Evolutionary conservation across 2,113 vertebrate genomes (phyloP), one percentile per base, ranked within the genome.

Genomic region (Phyllostomus hastatus): DNA sequence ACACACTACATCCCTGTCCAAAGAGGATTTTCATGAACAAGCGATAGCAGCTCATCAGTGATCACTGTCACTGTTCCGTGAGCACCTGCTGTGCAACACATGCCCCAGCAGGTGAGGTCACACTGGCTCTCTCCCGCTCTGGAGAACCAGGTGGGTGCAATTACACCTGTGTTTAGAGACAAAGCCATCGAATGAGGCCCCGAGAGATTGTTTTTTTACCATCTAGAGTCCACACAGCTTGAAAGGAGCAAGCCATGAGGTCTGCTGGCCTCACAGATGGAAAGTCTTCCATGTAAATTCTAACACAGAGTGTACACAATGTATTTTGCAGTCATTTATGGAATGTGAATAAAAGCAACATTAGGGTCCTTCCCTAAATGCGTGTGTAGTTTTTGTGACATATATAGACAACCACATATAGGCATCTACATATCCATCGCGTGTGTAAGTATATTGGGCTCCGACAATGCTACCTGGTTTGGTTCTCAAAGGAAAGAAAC

Each of bases 1-100:
- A 2, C 35, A 35, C 1, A 19, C 0, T 1, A 0, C 31, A 14
- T 48, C 7, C 6, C 2, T 28, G 12, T 4, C 16, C 33, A 73
- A 43, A 79, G 38, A 64, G 16, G 22, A 38, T 35, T 24, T 33
- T 48, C 26, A 17, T 33, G 52, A 1, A 26, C 11, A 61, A 57
- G 59, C 69, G 54, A 1, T n/a, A 11, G 52, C 57, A 64, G 35
- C 24, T 5, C 12, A 33, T 52, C 59, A 57, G 1, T 50, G 11
- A 4, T 84, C 8, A 15, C 7, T 59, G 16, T 10, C 17, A 59
- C 22, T 66, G 46, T 93, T 88, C 28, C 28, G 48, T 38, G 46
- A 91, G 75, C 28, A 38, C 33, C 80, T 38, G 20, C 33, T 48
- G 2, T 54, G n/a, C n/a, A n/a, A 7, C 61, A 19, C 10, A 0